Evolutionary conservation across 2,888 invertebrate species (phyloP).

Genomic region (Macropis europaea): DNA sequence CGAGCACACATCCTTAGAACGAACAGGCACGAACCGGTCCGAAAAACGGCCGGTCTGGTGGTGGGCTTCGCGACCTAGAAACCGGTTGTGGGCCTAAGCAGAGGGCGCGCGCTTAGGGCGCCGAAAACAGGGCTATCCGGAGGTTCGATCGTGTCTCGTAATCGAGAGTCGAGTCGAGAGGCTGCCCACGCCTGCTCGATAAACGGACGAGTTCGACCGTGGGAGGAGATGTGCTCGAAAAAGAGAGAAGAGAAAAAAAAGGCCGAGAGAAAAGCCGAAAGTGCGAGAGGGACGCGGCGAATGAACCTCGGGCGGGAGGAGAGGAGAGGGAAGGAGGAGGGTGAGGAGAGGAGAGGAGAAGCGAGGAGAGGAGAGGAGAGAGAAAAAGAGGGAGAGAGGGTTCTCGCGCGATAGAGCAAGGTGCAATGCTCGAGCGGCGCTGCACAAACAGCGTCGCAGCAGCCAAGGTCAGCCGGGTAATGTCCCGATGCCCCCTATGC

Average conservation of each 20-base stretch:
- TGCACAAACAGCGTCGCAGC: conserved; percentile 76
- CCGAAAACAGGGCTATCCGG: conserved; percentile 23
- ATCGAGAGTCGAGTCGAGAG: conserved; percentile 39
- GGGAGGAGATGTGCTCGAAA: conserved; percentile 28
- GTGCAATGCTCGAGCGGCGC: conserved; percentile 74
- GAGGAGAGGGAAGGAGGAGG: conserved; percentile 27
- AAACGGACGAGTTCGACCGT: conserved; percentile 47
- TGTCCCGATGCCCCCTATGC: conserved; percentile 80
- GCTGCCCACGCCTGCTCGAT: conserved; percentile 61
- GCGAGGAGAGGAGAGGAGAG: background rate
- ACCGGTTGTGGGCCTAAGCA: conserved; percentile 7
- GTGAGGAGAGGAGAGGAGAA: conserved; percentile 9
- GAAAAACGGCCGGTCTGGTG: too few relatives aligned
- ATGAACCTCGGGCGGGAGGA: conserved; percentile 38
- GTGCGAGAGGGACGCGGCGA: background rate
- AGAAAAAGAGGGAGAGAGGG: conserved; percentile 20
- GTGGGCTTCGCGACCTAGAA: too few relatives aligned
- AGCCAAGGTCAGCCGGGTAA: conserved; percentile 80
- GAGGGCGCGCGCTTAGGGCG: background rate
- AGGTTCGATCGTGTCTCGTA: conserved; percentile 21
- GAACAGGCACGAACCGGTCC: too few relatives aligned
- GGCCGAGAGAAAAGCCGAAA: conserved; percentile 21
- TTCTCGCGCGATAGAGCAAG: conserved; percentile 76
- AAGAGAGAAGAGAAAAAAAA: conserved; percentile 25
- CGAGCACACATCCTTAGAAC: too few relatives aligned